Evolutionary conservation across 2,797 vertebrate genomes (phyloP).

Genomic region (Phyllotis vaccarum): DNA sequence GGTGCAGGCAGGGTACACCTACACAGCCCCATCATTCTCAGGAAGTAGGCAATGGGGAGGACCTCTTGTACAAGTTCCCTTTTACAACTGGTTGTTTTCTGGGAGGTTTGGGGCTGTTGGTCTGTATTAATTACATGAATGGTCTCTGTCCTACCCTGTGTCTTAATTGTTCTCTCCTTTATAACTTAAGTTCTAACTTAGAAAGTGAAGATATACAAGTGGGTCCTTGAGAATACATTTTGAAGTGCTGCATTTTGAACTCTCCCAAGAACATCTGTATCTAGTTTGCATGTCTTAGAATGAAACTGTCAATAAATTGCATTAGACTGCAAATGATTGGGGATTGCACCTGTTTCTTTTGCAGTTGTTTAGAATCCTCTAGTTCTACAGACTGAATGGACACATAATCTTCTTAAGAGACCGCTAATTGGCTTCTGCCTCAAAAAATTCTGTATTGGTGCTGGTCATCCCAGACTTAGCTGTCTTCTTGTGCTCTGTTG

Average conservation of each 20-base stretch:
- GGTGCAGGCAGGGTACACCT: background rate
- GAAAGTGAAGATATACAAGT: background rate
- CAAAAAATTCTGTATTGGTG: accelerated
- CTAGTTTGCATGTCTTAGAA: background rate
- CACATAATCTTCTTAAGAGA: background rate
- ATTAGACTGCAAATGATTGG: background rate
- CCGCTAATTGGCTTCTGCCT: background rate
- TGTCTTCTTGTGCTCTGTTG: accelerated
- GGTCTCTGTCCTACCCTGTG: accelerated
- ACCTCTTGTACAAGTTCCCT: accelerated
- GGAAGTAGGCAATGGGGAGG: accelerated
- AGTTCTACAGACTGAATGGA: accelerated
- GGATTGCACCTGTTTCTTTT: background rate
- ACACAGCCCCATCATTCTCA: background rate
- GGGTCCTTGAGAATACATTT: background rate
- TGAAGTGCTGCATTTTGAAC: background rate
- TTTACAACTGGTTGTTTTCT: background rate
- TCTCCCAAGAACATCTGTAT: background rate
- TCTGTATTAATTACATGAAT: background rate
- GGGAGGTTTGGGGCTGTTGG: background rate
- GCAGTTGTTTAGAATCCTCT: background rate
- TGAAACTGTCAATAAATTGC: background rate
- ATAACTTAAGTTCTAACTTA: background rate
- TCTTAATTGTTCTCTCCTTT: background rate
- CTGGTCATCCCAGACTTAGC: accelerated